Evolutionary conservation across 2,888 invertebrate species (phyloP).

Genomic region (Sepioteuthis lessoniana): DNA sequence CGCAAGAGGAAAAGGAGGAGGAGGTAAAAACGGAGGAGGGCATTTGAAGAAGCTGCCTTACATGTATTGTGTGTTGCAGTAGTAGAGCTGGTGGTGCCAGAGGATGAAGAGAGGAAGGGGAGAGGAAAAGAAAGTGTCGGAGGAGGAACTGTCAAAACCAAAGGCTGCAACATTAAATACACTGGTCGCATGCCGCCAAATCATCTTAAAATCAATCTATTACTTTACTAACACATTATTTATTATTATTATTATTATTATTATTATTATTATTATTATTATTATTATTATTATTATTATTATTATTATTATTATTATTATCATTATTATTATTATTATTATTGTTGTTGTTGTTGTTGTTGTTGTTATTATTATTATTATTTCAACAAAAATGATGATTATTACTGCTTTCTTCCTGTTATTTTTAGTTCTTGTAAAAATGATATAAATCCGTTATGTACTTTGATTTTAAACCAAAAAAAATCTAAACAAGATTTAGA

Average conservation of each 20-base stretch:
- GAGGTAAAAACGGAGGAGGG: background rate
- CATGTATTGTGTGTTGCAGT: background rate
- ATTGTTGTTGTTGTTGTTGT: constrained; percentile 3
- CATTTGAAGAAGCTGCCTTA: constrained; percentile 4
- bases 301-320: background rate
- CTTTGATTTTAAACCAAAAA: too few species aligned
- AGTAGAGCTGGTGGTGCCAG: background rate
- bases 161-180: background rate
- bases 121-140: background rate
- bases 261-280: background rate
- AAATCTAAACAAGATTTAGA: too few species aligned
- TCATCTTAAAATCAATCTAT: background rate
- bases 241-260: background rate
- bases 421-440: too few species aligned
- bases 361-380: background rate
- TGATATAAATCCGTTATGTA: background rate
- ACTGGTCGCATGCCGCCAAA: constrained; percentile 14
- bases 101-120: background rate
- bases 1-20: background rate
- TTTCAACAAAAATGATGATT: background rate
- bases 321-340: background rate
- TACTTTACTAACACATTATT: background rate
- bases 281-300: background rate
- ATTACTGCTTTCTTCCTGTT: background rate
- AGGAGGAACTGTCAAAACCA: background rate